These are phyloP conservation scores for Sphecodes monilicornis DNA, from an alignment of 2,888 invertebrate species.

Conservation along the genomic window DNA sequence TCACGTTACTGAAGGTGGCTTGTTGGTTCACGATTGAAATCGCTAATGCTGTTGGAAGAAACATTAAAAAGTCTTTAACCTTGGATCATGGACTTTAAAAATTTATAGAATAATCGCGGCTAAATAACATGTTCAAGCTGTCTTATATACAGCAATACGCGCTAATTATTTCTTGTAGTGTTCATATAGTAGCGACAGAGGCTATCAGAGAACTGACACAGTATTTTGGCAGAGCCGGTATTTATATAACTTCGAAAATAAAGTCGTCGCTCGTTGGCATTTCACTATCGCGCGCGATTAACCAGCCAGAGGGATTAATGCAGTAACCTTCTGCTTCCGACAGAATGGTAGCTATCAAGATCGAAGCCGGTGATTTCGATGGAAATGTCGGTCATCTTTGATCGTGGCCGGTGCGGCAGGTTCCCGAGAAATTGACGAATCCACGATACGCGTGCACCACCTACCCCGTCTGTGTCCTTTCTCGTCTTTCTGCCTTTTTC, in stretches of 20 bases:
- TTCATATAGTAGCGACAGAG: neutral
- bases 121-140: no score
- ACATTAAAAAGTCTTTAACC: no score
- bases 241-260: slow-evolving; percentile 32
- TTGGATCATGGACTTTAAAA: no score
- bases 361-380: neutral
- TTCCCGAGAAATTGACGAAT: slow-evolving; percentile 58
- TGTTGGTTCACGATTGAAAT: no score
- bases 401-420: neutral
- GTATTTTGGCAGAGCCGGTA: neutral
- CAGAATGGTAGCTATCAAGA: slow-evolving; percentile 14
- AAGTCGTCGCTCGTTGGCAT: slow-evolving; percentile 5
- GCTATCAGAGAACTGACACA: neutral
- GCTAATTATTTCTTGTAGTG: neutral
- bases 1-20: no score
- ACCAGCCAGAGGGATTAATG: slow-evolving; percentile 15
- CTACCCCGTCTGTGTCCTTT: slow-evolving; percentile 58
- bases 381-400: neutral
- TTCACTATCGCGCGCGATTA: slow-evolving; percentile 43
- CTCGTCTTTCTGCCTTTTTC: slow-evolving; percentile 70
- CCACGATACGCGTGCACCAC: slow-evolving; percentile 46
- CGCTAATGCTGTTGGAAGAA: no score
- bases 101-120: no score
- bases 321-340: neutral
- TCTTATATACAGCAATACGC: no score